phyloP scores from a whole-genome alignment of 2,113 vertebrate species.

The Embiotoca jacksoni region DNA sequence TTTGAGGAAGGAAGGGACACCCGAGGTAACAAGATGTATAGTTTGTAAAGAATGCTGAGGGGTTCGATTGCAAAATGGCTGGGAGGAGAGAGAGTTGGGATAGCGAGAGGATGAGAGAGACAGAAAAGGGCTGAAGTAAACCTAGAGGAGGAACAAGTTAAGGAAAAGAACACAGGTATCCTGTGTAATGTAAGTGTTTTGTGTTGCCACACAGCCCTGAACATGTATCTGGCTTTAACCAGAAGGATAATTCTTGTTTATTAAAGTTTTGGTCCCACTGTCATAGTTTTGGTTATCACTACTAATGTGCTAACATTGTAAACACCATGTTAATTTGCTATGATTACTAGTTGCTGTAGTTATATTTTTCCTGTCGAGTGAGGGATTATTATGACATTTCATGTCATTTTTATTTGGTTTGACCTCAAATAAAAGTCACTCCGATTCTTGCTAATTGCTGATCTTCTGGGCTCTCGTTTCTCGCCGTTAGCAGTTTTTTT shows the following conservation, averaged over 20 bases:
- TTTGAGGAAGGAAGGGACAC: constrained; percentile 17
- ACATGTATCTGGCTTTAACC: neutral
- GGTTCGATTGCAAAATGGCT: constrained; percentile 24
- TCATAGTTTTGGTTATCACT: neutral
- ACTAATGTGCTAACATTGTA: too few species aligned
- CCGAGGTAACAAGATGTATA: constrained; percentile 21
- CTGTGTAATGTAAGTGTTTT: neutral
- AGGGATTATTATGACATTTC: too few species aligned
- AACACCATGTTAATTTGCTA: too few species aligned
- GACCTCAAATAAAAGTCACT: too few species aligned
- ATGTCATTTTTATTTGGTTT: too few species aligned
- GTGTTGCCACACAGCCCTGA: neutral
- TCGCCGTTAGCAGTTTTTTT: too few species aligned
- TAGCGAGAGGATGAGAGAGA: neutral
- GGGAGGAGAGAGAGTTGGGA: neutral
- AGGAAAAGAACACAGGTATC: neutral
- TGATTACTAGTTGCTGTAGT: neutral
- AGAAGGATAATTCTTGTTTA: neutral
- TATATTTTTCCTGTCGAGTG: neutral
- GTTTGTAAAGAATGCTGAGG: constrained; percentile 40
- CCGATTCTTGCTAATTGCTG: too few species aligned
- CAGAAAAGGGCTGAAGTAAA: neutral
- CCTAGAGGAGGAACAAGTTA: neutral
- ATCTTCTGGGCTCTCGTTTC: too few species aligned
- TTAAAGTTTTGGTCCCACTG: neutral